These are phyloP conservation scores for Teleopsis dalmanni DNA, from an alignment of 1,140 invertebrate genomes.

Conservation along the genomic window DNA sequence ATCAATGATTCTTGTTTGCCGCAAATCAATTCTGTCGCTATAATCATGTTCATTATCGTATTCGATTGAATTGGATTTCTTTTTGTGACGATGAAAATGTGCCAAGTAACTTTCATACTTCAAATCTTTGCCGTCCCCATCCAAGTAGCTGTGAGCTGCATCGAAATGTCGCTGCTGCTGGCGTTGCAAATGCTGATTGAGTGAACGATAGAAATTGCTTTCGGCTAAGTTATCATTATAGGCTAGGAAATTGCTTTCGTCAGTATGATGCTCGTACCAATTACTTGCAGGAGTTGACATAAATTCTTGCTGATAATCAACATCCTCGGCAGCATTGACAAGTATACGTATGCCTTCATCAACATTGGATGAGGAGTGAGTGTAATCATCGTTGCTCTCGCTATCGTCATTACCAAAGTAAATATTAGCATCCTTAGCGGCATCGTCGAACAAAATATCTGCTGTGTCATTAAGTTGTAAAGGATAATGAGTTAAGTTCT, in stretches of 20 bases:
- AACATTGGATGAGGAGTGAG: background rate
- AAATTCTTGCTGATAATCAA: background rate
- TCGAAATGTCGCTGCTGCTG: slow-evolving; percentile 13
- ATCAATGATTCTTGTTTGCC: too few species aligned
- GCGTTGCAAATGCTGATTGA: slow-evolving; percentile 39
- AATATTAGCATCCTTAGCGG: slow-evolving; percentile 10
- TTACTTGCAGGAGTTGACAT: slow-evolving; percentile 17
- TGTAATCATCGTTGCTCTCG: slow-evolving; percentile 17
- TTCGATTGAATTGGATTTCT: slow-evolving; percentile 6
- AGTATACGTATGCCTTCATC: slow-evolving; percentile 9
- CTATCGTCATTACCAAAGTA: slow-evolving; percentile 12
- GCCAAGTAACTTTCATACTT: slow-evolving; percentile 34
- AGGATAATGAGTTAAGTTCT: slow-evolving; percentile 13
- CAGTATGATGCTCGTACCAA: slow-evolving; percentile 21
- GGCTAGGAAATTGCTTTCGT: slow-evolving; percentile 1
- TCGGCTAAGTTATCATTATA: slow-evolving; percentile 41
- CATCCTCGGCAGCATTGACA: slow-evolving; percentile 7
- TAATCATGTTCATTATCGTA: slow-evolving; percentile 8
- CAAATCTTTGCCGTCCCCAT: slow-evolving; percentile 8
- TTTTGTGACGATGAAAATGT: slow-evolving; percentile 26
- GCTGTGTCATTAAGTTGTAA: background rate
- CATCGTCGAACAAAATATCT: background rate
- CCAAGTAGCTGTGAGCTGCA: background rate
- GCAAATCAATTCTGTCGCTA: too few species aligned
- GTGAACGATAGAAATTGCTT: slow-evolving; percentile 40